A percentile compares a stretch with the other conserved stretches of the same genome.
phyloP scores from a whole-genome alignment of 2,113 vertebrate species.

The Gorsachius goisagi region DNA sequence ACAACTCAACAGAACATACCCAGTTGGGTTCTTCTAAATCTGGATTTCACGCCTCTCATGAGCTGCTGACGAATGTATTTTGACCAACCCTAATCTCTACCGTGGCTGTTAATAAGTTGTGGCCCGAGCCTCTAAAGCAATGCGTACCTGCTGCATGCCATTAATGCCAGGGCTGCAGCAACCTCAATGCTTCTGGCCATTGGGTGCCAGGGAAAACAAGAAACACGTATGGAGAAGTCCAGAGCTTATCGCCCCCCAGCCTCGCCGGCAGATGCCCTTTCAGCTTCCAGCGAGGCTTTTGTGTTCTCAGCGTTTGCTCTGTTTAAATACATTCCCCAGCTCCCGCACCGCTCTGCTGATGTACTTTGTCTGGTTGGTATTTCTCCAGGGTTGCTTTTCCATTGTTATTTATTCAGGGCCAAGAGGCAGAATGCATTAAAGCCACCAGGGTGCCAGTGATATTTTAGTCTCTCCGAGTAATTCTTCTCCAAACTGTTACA shows the following conservation, averaged over 20 bases:
- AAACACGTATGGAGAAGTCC: background rate
- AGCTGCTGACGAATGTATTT: background rate
- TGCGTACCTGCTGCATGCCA: background rate
- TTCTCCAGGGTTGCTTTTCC: slow-evolving; percentile 49
- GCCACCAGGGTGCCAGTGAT: background rate
- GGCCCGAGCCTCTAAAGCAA: background rate
- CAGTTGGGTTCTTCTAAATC: background rate
- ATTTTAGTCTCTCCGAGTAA: background rate
- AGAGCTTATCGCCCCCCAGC: accelerated
- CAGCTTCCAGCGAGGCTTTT: background rate
- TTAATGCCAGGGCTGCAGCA: background rate
- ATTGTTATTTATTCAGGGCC: slow-evolving; percentile 42
- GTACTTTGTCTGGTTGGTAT: slow-evolving; percentile 56
- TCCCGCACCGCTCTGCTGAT: slow-evolving; percentile 26
- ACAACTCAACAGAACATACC: background rate
- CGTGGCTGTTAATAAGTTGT: background rate
- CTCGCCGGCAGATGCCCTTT: background rate
- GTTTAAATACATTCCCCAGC: slow-evolving; percentile 35
- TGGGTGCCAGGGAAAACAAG: background rate
- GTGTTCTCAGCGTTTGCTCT: slow-evolving; percentile 37
- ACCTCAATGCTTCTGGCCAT: background rate
- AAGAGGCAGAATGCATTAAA: slow-evolving; percentile 47
- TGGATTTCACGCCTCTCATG: background rate
- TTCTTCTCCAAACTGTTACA: background rate
- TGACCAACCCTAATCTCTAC: background rate